These are phyloP conservation scores for Macropus fuliginosus DNA, from an alignment of 2,797 vertebrate species.

Conservation along the genomic window DNA sequence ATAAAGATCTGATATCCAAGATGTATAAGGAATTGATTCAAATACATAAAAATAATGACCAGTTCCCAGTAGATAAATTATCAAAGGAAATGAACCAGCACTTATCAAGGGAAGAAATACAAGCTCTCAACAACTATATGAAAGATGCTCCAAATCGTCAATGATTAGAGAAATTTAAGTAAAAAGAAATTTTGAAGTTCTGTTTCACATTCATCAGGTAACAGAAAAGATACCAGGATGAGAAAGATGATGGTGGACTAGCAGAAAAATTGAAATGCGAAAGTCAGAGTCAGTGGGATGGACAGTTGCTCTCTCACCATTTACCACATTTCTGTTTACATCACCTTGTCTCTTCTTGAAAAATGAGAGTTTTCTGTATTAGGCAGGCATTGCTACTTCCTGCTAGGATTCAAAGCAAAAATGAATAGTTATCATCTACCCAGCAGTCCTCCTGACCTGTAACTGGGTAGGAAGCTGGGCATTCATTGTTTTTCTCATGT, in stretches of 20 bases:
- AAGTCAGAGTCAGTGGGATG: too few species aligned
- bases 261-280: not conserved
- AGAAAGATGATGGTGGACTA: not conserved
- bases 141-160: not conserved
- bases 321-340: not conserved
- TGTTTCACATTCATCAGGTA: not conserved
- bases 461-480: constrained; percentile 3
- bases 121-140: not conserved
- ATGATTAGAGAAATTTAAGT: not conserved
- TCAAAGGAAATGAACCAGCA: not conserved
- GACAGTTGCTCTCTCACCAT: not conserved
- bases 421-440: not conserved
- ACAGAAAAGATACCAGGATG: not conserved
- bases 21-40: not conserved
- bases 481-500: not conserved
- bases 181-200: not conserved
- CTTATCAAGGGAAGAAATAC: not conserved
- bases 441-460: not conserved
- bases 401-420: constrained; percentile 13
- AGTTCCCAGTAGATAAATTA: not conserved
- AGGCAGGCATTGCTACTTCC: not conserved
- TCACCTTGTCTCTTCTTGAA: not conserved
- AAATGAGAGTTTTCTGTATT: not conserved
- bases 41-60: not conserved
- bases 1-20: not conserved